phyloP scores from a whole-genome alignment of 2,888 invertebrate species.

The Bombylius major region DNA sequence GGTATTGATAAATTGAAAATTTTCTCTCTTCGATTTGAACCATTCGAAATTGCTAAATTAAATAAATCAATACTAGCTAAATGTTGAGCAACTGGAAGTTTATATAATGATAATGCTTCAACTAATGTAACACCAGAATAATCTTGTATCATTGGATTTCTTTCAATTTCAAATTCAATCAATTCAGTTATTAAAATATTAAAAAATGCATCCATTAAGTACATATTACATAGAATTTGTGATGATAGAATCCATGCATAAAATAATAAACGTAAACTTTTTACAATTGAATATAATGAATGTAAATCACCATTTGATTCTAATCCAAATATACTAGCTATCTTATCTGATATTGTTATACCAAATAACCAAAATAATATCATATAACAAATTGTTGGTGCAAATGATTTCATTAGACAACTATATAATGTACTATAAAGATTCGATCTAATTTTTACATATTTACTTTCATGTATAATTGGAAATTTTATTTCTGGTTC shows the following conservation, averaged over 20 bases:
- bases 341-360: conserved; percentile 38
- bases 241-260: conserved; percentile 57
- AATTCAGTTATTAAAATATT: conserved; percentile 59
- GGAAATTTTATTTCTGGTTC: conserved; percentile 47
- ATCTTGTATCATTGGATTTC: conserved; percentile 18
- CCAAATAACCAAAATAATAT: conserved; percentile 51
- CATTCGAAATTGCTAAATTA: conserved; percentile 44
- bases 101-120: conserved; percentile 42
- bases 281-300: conserved; percentile 29
- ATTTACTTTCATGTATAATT: conserved; percentile 56
- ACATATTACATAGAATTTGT: conserved; percentile 55
- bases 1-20: conserved; percentile 66
- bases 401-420: conserved; percentile 45
- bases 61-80: conserved; percentile 64
- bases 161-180: conserved; percentile 49
- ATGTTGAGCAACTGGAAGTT: conserved; percentile 55
- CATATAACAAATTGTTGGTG: conserved; percentile 50
- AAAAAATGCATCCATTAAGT: conserved; percentile 56
- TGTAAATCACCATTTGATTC: conserved; percentile 23
- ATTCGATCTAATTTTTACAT: conserved; percentile 50
- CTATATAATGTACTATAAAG: conserved; percentile 44
- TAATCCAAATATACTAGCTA: conserved; percentile 43
- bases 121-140: conserved; percentile 41
- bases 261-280: conserved; percentile 39
- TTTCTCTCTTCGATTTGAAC: conserved; percentile 44